Conservation (phyloP, 2,113 vertebrate genomes). For the Myiozetetes cayanensis region DNA sequence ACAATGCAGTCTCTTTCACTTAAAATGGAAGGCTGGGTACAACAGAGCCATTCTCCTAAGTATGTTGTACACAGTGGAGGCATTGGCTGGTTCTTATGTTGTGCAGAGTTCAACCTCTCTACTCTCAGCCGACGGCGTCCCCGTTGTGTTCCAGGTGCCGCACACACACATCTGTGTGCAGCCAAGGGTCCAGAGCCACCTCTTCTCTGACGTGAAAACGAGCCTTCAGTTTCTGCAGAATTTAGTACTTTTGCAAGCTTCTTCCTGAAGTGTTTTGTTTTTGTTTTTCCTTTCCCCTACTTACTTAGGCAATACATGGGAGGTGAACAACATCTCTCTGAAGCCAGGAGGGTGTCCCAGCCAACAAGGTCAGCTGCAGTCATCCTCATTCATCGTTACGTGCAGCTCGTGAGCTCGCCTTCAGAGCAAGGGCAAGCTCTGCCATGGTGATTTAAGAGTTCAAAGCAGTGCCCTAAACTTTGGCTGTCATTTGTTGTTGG, state of each 20-base stretch:
- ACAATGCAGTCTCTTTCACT: conserved; percentile 42
- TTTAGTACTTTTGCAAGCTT: not conserved
- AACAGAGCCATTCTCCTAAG: conserved; percentile 34
- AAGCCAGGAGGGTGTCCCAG: not conserved
- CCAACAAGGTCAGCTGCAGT: not conserved
- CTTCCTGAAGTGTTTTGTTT: not conserved
- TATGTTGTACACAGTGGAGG: not conserved
- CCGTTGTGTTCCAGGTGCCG: not conserved
- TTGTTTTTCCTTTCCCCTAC: not conserved
- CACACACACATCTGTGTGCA: not conserved
- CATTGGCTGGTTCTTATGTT: not conserved
- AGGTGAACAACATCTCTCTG: not conserved
- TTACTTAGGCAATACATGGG: not conserved
- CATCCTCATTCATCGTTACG: not conserved
- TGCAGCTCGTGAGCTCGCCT: not conserved
- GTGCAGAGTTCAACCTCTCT: not conserved
- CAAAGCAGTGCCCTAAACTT: not conserved
- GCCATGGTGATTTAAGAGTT: not conserved
- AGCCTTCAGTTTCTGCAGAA: not conserved
- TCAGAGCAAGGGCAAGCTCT: not conserved
- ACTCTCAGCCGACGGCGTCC: not conserved
- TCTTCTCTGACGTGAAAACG: not conserved
- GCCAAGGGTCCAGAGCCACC: rapidly evolving
- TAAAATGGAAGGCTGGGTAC: not conserved
- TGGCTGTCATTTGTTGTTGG: not conserved